phyloP scores from a whole-genome alignment of 2,113 vertebrate species.

The Oncorhynchus clarkii region DNA sequence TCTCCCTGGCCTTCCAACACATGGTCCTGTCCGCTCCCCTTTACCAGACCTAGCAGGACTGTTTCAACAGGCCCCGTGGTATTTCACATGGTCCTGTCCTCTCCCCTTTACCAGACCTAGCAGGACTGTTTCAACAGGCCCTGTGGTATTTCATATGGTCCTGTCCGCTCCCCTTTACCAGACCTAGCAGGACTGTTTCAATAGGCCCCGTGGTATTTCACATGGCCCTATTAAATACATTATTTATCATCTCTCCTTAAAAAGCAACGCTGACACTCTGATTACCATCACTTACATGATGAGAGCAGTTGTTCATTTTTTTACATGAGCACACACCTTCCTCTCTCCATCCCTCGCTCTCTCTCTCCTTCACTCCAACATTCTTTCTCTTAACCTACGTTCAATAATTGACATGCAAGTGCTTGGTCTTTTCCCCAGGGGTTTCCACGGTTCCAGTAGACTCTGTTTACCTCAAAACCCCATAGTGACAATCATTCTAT shows the following conservation, averaged over 20 bases:
- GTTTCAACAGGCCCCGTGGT: too few species aligned
- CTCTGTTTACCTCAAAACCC: background rate
- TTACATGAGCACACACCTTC: conserved; percentile 22
- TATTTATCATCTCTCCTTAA: conserved; percentile 15
- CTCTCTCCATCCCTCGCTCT: too few species aligned
- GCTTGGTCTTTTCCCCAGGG: background rate
- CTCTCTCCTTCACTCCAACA: background rate
- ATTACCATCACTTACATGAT: conserved; percentile 18
- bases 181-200: background rate
- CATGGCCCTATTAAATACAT: conserved; percentile 1
- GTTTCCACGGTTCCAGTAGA: background rate
- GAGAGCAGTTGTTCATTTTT: conserved; percentile 20
- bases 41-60: too few species aligned
- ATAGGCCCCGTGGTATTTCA: too few species aligned
- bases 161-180: background rate
- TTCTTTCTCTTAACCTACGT: conserved; percentile 8
- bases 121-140: too few species aligned
- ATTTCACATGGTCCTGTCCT: too few species aligned
- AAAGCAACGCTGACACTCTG: conserved; percentile 18
- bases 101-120: too few species aligned
- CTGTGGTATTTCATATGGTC: too few species aligned
- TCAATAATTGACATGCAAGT: conserved; percentile 29
- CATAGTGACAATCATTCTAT: background rate
- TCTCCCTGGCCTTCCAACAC: background rate
- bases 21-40: too few species aligned